Evolutionary conservation across 1,140 invertebrate genomes (phyloP).

Genomic region (Eumaeus atala): DNA sequence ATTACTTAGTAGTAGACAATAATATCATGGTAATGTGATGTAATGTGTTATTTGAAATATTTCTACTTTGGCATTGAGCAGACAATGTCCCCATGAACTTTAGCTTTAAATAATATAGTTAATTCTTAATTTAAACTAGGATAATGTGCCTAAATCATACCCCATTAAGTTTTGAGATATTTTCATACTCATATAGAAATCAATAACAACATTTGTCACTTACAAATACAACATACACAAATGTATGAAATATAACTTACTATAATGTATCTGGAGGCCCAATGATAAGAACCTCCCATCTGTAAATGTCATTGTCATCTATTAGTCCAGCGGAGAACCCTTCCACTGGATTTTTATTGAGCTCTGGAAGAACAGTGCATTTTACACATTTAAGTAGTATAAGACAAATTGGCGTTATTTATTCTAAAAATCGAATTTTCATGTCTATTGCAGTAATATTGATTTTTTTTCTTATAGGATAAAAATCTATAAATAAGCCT

Average conservation of each 20-base stretch:
- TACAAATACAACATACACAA: background rate
- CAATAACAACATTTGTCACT: too few relatives aligned
- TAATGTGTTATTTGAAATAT: too few relatives aligned
- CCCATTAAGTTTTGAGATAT: too few relatives aligned
- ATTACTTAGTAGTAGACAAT: too few relatives aligned
- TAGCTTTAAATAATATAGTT: too few relatives aligned
- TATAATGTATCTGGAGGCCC: conserved; percentile 98
- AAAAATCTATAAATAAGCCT: conserved; percentile 6
- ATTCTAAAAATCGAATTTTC: conserved; percentile 13
- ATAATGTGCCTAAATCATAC: too few relatives aligned
- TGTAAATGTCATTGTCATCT: conserved; percentile 99
- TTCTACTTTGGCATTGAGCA: too few relatives aligned
- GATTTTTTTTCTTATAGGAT: conserved; percentile 10
- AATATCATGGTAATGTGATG: too few relatives aligned
- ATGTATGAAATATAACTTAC: conserved; percentile 78
- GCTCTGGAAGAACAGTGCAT: conserved; percentile 82
- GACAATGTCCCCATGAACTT: too few relatives aligned
- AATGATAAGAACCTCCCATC: conserved; percentile 99
- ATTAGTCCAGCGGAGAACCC: conserved; percentile 99
- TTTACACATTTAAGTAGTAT: conserved; percentile 8
- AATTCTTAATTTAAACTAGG: too few relatives aligned
- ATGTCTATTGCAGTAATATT: conserved; percentile 13
- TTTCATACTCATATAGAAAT: too few relatives aligned
- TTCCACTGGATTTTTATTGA: conserved; percentile 99
- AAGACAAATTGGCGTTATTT: background rate